Conservation (phyloP, 2,797 vertebrate genomes). For the Phoeniculus purpureus region DNA sequence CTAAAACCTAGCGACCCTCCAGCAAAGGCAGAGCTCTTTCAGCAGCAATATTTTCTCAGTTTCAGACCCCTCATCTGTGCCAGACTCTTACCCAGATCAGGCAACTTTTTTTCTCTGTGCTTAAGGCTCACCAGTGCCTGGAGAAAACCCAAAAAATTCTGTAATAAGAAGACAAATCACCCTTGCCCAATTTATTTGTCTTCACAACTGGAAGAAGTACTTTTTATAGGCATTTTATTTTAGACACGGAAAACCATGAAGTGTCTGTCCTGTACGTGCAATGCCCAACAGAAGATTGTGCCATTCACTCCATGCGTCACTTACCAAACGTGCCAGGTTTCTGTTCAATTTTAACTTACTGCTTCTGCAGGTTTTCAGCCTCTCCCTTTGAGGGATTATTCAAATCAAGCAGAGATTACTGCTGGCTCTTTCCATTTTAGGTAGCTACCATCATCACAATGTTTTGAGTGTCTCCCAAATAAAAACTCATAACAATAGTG, state of each 20-base stretch:
- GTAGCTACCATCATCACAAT: neutral
- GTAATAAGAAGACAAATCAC: conserved; percentile 28
- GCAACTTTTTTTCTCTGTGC: neutral
- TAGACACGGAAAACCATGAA: conserved; percentile 30
- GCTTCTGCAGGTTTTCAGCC: conserved; percentile 33
- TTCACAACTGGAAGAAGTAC: conserved; percentile 48
- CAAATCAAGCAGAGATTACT: conserved; percentile 10
- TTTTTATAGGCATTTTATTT: conserved; percentile 63
- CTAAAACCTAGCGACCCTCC: neutral
- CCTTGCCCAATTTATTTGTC: conserved; percentile 33
- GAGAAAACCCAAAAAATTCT: neutral
- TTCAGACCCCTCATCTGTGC: neutral
- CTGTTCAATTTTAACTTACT: conserved; percentile 51
- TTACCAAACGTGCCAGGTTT: conserved; percentile 6
- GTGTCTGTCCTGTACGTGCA: neutral
- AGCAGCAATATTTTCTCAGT: neutral
- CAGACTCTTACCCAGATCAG: neutral
- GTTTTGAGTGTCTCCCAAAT: neutral
- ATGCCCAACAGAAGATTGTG: conserved; percentile 21
- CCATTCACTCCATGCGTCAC: conserved; percentile 36
- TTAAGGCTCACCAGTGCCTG: neutral
- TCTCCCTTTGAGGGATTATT: conserved; percentile 26
- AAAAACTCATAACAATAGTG: neutral
- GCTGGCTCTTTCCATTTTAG: conserved; percentile 47
- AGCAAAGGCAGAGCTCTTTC: neutral